Evolutionary conservation across 92 coral and sea anemone species (phyloP), one percentile per base, ranked within the genome.

Genomic region (Actinernus sp.): DNA sequence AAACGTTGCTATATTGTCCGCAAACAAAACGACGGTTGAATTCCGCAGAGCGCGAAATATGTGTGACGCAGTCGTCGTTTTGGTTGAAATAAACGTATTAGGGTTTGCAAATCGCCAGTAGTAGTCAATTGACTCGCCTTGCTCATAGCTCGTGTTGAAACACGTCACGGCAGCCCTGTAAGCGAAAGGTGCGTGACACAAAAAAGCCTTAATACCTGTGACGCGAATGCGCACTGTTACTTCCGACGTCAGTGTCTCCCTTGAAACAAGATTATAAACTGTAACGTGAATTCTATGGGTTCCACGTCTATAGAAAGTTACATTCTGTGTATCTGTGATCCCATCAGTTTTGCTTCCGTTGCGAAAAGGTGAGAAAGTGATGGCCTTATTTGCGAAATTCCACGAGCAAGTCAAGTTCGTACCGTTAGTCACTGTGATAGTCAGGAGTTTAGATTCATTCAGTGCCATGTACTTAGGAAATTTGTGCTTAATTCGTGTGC

Each of bases 321-420:
- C 18, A 29, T 16, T 56, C 17, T 39, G 73, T 13, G 61, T 37
- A 63, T 70, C 62, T 20, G 13, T 13, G 25, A 72, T 47, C 3
- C 89, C 97, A 40, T 90, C 89, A 0, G 80, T 85, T 10, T 45
- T 58, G 22, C 50, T 45, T 23, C 50, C 23, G 13, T 23, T 10
- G 10, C 31, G 14, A 28, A 65, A 63, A 20, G 85, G 82, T 6
- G 84, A 16, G n/a, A 65, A 39, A 16, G 9, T 24, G 45, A 78
- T 44, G 58, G 41, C 45, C 21, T 37, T 39, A 17, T 53, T 61
- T 21, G 86, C 43, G 23, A 76, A 46, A 26, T 34, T 41, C 88
- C 84, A 81, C 17, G 26, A 41, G 27, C 92, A 81, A 2, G 97
- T 63, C 9, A 90, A 50, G 54, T 90, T 90, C 34, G 97, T 90